Conservation (phyloP, 2,888 invertebrate genomes). For the Sarcophaga variegata region DNA sequence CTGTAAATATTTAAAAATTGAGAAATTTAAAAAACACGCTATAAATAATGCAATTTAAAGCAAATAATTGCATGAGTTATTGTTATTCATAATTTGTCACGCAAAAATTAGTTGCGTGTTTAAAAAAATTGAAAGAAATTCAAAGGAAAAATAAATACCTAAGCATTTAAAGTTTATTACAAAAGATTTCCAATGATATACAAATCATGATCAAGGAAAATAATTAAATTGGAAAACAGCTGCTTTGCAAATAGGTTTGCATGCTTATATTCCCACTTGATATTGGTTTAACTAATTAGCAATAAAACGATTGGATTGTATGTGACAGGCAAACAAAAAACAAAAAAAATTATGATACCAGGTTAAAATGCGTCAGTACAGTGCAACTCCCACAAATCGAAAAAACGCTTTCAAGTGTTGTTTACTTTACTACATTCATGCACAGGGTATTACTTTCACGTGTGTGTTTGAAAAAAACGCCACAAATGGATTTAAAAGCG, state of each 20-base stretch:
- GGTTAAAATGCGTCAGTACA: too few relatives aligned
- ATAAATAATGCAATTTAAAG: too few relatives aligned
- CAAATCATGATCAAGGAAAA: background rate
- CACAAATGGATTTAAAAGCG: too few relatives aligned
- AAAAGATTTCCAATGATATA: background rate
- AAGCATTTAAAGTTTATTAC: background rate
- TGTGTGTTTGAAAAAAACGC: too few relatives aligned
- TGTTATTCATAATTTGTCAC: slow-evolving; percentile 27
- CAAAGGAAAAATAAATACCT: background rate
- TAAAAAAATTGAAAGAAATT: background rate
- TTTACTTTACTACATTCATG: too few relatives aligned
- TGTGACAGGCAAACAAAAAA: too few relatives aligned
- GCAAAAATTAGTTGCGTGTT: slow-evolving; percentile 13
- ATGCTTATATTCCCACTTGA: slow-evolving; percentile 15
- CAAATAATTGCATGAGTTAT: background rate
- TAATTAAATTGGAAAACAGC: background rate
- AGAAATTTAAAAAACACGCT: slow-evolving; percentile 7
- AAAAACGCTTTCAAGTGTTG: too few relatives aligned
- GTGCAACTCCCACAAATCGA: too few relatives aligned
- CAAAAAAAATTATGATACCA: too few relatives aligned
- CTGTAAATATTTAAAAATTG: slow-evolving; percentile 21
- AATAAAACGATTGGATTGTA: slow-evolving; percentile 2
- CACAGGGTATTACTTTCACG: too few relatives aligned
- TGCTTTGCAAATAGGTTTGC: background rate
- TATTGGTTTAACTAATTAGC: slow-evolving; percentile 56